phyloP scores from a whole-genome alignment of 1,140 invertebrate species.

The Drosophila ogumai region DNA sequence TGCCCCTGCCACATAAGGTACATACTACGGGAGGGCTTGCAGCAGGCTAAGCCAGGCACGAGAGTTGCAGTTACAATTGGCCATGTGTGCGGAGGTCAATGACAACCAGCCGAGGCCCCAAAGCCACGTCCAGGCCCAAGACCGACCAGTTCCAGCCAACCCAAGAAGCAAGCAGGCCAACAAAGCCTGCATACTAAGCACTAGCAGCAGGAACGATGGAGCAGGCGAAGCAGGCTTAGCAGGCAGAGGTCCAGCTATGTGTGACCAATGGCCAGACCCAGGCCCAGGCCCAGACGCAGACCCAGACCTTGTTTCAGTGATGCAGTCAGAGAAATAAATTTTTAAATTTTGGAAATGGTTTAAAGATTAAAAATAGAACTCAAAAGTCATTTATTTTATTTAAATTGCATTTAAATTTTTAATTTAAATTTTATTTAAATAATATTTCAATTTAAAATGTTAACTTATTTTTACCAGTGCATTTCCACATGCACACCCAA shows the following conservation, averaged over 20 bases:
- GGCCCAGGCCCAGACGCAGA: slow-evolving; percentile 9
- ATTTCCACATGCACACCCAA: slow-evolving; percentile 12
- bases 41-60: slow-evolving; percentile 19
- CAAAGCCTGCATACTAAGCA: slow-evolving; percentile 81
- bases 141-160: slow-evolving; percentile 31
- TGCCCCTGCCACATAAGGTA: slow-evolving; percentile 18
- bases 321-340: slow-evolving; percentile 9
- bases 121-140: slow-evolving; percentile 28
- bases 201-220: slow-evolving; percentile 1
- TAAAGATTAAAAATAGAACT: no score
- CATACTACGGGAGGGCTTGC: background rate
- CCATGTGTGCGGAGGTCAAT: slow-evolving; percentile 69
- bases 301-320: slow-evolving; percentile 5
- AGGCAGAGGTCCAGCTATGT: slow-evolving; percentile 42
- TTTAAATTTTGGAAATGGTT: no score
- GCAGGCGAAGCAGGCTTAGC: background rate
- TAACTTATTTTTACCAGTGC: background rate
- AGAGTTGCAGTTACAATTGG: slow-evolving; percentile 75
- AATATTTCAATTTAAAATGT: background rate
- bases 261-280: slow-evolving; percentile 56
- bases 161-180: slow-evolving; percentile 59
- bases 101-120: slow-evolving; percentile 54
- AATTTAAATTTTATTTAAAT: no score
- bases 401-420: no score
- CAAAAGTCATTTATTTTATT: no score